Conservation (phyloP, 2,797 vertebrate genomes). For the Spatula versicolor region DNA sequence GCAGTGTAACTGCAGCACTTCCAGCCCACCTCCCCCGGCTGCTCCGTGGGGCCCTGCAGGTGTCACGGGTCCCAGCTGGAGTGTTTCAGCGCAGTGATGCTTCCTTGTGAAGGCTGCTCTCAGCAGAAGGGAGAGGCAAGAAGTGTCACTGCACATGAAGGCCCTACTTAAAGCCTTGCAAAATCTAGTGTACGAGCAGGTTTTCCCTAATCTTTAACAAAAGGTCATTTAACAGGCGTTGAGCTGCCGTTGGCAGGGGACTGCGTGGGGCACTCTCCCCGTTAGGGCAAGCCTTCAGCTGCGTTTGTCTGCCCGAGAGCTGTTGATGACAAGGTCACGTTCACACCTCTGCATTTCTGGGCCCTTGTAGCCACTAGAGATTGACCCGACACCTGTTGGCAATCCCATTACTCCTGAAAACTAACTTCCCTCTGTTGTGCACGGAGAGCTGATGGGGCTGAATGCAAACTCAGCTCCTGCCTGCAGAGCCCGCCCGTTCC, state of each 20-base stretch:
- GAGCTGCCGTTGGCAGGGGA: neutral
- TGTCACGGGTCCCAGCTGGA: neutral
- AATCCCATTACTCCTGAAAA: neutral
- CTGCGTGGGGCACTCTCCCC: neutral
- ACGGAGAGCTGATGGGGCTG: neutral
- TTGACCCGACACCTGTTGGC: neutral
- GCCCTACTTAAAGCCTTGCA: neutral
- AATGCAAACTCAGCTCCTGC: neutral
- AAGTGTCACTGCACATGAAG: neutral
- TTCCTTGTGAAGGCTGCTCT: neutral
- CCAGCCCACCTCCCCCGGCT: neutral
- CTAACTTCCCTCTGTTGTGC: neutral
- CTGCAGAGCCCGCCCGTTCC: rapidly evolving
- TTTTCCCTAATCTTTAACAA: neutral
- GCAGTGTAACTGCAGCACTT: neutral
- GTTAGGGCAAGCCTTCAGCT: neutral
- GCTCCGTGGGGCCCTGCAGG: neutral
- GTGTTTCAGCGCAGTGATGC: rapidly evolving
- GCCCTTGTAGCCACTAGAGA: neutral
- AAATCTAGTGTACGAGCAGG: neutral
- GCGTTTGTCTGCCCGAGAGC: slow-evolving; percentile 2
- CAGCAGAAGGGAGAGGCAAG: neutral
- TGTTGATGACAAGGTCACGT: slow-evolving; percentile 52
- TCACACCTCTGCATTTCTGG: slow-evolving; percentile 45
- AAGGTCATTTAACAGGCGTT: neutral